Evolutionary conservation across 2,113 vertebrate species (phyloP), one percentile per base, ranked within the genome.

Genomic region (Cebus imitator): DNA sequence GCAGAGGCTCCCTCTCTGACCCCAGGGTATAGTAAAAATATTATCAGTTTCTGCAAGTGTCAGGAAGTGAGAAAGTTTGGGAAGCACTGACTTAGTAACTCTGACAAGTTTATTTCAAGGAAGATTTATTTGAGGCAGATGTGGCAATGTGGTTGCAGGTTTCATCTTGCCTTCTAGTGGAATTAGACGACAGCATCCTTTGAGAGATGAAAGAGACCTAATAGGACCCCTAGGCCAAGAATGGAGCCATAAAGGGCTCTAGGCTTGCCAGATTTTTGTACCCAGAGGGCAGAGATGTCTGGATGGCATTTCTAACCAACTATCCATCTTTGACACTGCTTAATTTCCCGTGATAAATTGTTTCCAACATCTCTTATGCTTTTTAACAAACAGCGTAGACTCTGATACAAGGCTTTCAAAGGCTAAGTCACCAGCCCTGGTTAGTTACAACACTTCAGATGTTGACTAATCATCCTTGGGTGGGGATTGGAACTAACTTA

Each of bases 361-460:
- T 78, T 95, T 72, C 61, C 43, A 48, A 30, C 6, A 25, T 83
- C 40, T 72, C 76, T 90, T 32, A 66, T 3, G 50, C 8, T 79
- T 55, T 82, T 91, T 68, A 75, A 48, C 61, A 95, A 94, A 86
- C 25, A 45, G 13, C 2, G 40, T 70, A 64, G 66, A 45, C 57
- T 90, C 92, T 61, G 64, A 82, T 45, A 72, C 58, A 52, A 87
- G 25, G 57, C 32, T 91, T 97, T 89, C 50, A 78, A 75, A 88
- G 58, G n/a, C 50, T 25, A 30, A 27, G 40, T 55, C 10, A 4
- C 37, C 20, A 48, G 35, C 27, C 57, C 18, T 45, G 61, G 55
- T 83, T 72, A 30, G 81, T 52, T 64, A 18, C 1, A 35, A 16
- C 35, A 35, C 11, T 21, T 88, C 11, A 48, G 32, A 27, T 84